Percentiles rank a stretch among this genome's conserved stretches.
Conservation (phyloP, 2,888 invertebrate species). For the Molanna angustata region DNA sequence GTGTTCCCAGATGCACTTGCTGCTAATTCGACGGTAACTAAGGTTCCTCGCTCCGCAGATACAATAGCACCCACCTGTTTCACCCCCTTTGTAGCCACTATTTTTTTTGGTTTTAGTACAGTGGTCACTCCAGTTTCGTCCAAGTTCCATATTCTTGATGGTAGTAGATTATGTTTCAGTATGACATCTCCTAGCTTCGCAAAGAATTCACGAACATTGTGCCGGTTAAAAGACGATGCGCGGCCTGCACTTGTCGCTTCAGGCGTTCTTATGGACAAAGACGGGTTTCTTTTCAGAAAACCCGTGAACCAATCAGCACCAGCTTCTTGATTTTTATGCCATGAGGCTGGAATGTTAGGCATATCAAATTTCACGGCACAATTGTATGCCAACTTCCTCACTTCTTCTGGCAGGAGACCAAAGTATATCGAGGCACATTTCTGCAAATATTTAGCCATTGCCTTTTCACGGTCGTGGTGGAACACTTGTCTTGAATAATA, state of each 20-base stretch:
- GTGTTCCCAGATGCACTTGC: too few relatives aligned
- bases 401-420: slow-evolving; percentile 28
- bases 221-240: slow-evolving; percentile 31
- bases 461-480: too few relatives aligned
- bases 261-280: slow-evolving; percentile 26
- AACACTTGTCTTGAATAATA: too few relatives aligned
- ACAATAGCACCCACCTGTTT: too few relatives aligned
- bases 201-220: slow-evolving; percentile 29
- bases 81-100: too few relatives aligned
- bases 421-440: slow-evolving; percentile 30
- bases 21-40: too few relatives aligned
- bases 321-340: slow-evolving; percentile 26
- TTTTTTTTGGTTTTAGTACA: slow-evolving; percentile 34
- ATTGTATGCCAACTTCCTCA: slow-evolving; percentile 29
- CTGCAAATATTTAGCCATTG: slow-evolving; percentile 19
- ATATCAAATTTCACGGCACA: slow-evolving; percentile 25
- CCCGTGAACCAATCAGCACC: slow-evolving; percentile 26
- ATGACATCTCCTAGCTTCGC: slow-evolving; percentile 23
- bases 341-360: slow-evolving; percentile 14
- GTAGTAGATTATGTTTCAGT: slow-evolving; percentile 13
- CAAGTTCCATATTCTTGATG: slow-evolving; percentile 34
- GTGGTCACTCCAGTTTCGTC: slow-evolving; percentile 36
- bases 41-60: too few relatives aligned
- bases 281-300: slow-evolving; percentile 28
- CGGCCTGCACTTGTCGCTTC: slow-evolving; percentile 28